Evolutionary conservation across 2,113 vertebrate species (phyloP), one percentile per base, ranked within the genome.

Genomic region (Bucco capensis): DNA sequence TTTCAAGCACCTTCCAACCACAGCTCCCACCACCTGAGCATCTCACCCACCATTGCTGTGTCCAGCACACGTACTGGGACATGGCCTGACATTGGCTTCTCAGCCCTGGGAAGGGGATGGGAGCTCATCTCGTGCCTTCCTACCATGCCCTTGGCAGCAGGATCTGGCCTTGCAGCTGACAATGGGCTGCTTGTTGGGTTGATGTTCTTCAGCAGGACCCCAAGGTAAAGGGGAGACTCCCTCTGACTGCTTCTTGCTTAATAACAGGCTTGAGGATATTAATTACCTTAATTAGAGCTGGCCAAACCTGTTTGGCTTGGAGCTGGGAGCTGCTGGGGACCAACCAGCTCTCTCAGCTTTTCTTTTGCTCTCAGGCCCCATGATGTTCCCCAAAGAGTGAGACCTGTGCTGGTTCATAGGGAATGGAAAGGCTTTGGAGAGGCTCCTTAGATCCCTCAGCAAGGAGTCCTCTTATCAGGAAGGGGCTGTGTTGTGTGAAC

Each of bases 231-330:
- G 67, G 58, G 86, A 95, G 92, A 93, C 89, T 96, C 96, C 78
- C 89, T 94, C 77, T 74, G 92, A 60, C 89, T 93, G 86, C 84
- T 92, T 76, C 91, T 83, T 82, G 58, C 91, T 95, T 96, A 96
- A 96, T 96, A 96, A 96, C 89, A 96, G 96, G 93, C 88, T 96
- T 92, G 86, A 50, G 95, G 95, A 95, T 95, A 96, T 96, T 96
- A 96, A 96, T 96, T 96, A 93, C 93, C 89, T 94, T 94, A 96
- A 96, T 95, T 89, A 95, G 71, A 77, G 74, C 95, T 95, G 89
- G 93, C 78, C 92, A 96, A 96, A 96, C 96, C 96, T 96, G 96
- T 96, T 96, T 80, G 86, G 74, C 91, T 87, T 86, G 46, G 95
- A 96, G 74, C 90, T 94, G 95, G 86, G 71, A 93, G 91, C 75